These are phyloP conservation scores for Dendroctonus ponderosae DNA, from an alignment of 1,140 invertebrate genomes.

Conservation along the genomic window DNA sequence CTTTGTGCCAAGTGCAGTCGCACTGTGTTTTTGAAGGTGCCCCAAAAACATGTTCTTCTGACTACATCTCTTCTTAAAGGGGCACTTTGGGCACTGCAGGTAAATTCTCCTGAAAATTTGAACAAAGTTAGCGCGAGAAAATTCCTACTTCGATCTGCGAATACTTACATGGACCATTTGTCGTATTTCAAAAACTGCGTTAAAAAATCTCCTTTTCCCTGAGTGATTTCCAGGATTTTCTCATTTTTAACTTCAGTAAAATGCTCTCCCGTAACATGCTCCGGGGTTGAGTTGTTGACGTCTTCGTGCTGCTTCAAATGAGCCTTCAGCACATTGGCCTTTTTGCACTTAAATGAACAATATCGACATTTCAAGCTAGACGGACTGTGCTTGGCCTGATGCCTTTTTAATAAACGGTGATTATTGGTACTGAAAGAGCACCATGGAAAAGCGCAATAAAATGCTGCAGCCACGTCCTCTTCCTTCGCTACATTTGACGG, in stretches of 20 bases:
- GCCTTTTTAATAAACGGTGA: neutral
- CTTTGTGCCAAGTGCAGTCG: neutral
- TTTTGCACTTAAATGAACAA: neutral
- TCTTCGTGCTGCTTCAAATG: neutral
- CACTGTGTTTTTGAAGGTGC: neutral
- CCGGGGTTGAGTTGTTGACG: neutral
- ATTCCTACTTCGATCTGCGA: neutral
- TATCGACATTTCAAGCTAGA: neutral
- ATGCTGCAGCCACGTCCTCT: neutral
- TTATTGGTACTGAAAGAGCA: neutral
- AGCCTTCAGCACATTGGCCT: neutral
- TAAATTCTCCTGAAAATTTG: neutral
- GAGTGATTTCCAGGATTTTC: neutral
- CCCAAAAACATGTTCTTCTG: neutral
- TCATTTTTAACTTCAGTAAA: neutral
- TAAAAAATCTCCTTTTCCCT: neutral
- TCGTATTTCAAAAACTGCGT: neutral
- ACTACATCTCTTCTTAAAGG: neutral
- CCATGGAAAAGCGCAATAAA: neutral
- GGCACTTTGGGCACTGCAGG: neutral
- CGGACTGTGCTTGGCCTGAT: no score
- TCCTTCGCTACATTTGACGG: neutral
- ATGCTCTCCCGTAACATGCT: neutral
- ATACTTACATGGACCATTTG: neutral
- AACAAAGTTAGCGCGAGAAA: neutral